Evolutionary conservation across 1,140 invertebrate species (phyloP).

Genomic region (Drosophila bifasciata): DNA sequence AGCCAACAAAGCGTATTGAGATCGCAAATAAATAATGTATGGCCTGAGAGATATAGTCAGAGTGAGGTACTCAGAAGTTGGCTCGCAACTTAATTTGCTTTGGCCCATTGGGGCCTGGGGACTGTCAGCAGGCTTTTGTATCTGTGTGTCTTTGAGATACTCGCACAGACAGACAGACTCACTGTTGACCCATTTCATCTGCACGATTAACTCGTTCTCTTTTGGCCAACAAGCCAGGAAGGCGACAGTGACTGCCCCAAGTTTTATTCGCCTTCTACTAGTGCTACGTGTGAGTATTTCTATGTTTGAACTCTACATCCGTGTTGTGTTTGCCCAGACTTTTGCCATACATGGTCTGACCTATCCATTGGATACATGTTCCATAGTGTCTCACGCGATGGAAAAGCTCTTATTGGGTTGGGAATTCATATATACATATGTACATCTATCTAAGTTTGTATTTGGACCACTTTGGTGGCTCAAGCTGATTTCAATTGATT

Average conservation of each 20-base stretch:
- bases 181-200: conserved; percentile 69
- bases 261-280: conserved; percentile 20
- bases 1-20: conserved; percentile 49
- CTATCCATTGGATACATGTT: background rate
- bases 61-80: conserved; percentile 7
- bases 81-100: conserved; percentile 49
- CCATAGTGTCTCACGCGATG: too few relatives aligned
- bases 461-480: too few relatives aligned
- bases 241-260: background rate
- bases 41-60: background rate
- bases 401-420: too few relatives aligned
- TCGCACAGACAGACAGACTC: conserved; percentile 10
- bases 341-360: background rate
- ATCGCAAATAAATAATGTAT: conserved; percentile 41
- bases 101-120: conserved; percentile 15
- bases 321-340: conserved; percentile 8
- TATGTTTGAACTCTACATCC: conserved; percentile 27
- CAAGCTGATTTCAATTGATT: too few relatives aligned
- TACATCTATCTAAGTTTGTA: too few relatives aligned
- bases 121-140: conserved; percentile 18
- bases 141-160: conserved; percentile 32
- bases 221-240: conserved; percentile 20
- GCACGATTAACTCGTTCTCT: conserved; percentile 61
- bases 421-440: too few relatives aligned
- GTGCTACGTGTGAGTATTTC: conserved; percentile 12